phyloP scores from a whole-genome alignment of 2,113 vertebrate species.

The Phalacrocorax pelagicus region DNA sequence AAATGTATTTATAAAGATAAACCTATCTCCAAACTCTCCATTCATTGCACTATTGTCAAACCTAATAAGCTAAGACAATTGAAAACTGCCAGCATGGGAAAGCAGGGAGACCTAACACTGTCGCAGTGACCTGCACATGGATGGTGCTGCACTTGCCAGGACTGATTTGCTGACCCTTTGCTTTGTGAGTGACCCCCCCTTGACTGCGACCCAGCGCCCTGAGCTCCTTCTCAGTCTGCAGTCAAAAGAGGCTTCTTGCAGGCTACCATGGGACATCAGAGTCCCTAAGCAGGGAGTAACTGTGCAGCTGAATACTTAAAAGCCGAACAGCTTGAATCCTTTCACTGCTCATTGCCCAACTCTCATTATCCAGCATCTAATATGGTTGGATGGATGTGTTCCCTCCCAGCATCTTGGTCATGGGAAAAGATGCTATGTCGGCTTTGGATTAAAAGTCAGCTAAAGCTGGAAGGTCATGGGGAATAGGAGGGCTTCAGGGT shows the following conservation, averaged over 20 bases:
- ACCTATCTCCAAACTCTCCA: background rate
- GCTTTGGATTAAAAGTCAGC: background rate
- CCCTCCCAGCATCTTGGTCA: background rate
- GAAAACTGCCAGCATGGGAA: background rate
- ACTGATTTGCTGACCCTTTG: background rate
- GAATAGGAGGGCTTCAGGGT: background rate
- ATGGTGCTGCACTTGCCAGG: background rate
- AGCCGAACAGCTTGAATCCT: background rate
- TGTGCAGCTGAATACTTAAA: background rate
- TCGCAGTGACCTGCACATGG: background rate
- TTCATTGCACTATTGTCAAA: constrained; percentile 37
- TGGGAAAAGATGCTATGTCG: background rate
- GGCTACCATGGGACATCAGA: background rate
- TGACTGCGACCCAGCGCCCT: background rate
- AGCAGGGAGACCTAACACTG: background rate
- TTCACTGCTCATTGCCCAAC: background rate
- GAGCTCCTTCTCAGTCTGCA: background rate
- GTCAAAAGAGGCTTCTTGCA: background rate
- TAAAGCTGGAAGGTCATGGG: background rate
- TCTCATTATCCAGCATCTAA: background rate
- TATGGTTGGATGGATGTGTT: background rate
- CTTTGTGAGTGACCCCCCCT: background rate
- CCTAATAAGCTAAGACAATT: constrained; percentile 37
- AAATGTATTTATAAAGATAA: constrained; percentile 21
- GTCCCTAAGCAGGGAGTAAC: background rate